Evolutionary conservation across 2,113 vertebrate genomes (phyloP), one percentile per base, ranked within the genome.

Genomic region (Bombycilla garrulus): DNA sequence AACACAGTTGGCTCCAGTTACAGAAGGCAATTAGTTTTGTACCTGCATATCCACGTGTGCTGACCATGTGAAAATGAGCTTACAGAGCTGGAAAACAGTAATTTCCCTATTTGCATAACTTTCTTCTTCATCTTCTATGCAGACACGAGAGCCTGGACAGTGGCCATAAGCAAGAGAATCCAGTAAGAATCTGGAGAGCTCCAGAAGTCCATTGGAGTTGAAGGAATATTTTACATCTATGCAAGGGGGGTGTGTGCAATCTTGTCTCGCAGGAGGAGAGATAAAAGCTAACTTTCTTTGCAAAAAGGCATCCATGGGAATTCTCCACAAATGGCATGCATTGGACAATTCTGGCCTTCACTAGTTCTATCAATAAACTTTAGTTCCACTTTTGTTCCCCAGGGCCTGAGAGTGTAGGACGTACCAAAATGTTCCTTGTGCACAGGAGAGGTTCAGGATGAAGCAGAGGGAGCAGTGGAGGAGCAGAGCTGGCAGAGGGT

Each of bases 291-390:
- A 3, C 3, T 66, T 89, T 94, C 66, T 87, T 88, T 80, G 33
- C 35, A 77, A 20, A 57, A 91, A 44, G 9, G 21, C 47, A 65
- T 47, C 73, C 19, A 25, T 17, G 33, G 23, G 21, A 33, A 35
- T 81, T 88, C 26, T 67, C 15, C 64, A 81, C 24, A 62, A 72
- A 58, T n/a, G 19, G 6, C 44, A 78, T 0, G 1, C 3, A 4
- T 42, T 51, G 36, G 26, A 23, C 42, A 57, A 72, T 12, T 78
- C 38, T 91, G 69, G 53, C 19, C 47, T 78, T 85, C 64, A 56
- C n/a, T 76, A 36, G 21, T 66, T 88, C 50, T 89, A 45, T 69
- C 66, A 67, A 51, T 53, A 86, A 94, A 88, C 25, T 81, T 91
- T 56, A 40, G 44, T 79, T 91, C 47, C 21, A 11, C 28, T 83